phyloP scores from a whole-genome alignment of 2,113 vertebrate species.

The Tragelaphus strepsiceros region DNA sequence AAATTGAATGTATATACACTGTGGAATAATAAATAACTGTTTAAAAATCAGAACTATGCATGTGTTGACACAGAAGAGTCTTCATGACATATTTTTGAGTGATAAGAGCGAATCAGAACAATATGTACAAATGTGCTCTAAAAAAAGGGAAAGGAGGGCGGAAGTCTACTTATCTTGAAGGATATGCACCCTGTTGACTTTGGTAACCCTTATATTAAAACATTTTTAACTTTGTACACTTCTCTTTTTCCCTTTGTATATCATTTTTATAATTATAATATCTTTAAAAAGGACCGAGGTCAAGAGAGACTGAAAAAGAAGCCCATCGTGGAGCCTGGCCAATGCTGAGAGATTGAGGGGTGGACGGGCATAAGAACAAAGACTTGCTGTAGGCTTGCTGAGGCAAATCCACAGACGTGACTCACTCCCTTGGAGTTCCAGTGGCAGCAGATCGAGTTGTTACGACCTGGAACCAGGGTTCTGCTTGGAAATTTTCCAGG shows the following conservation, averaged over 20 bases:
- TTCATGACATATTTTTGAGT: not conserved
- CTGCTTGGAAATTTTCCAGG: conserved; percentile 5
- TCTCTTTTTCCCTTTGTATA: not conserved
- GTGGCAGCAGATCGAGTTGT: not conserved
- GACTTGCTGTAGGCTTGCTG: not conserved
- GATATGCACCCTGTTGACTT: not conserved
- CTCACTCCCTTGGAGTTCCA: not conserved
- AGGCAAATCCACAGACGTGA: not conserved
- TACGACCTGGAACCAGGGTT: not conserved
- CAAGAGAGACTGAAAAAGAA: not conserved
- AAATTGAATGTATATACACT: not conserved
- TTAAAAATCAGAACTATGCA: not conserved
- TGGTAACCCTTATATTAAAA: not conserved
- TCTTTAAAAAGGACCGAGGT: not conserved
- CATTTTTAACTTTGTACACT: not conserved
- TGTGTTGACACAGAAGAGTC: not conserved
- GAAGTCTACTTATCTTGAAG: not conserved
- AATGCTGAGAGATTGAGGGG: not conserved
- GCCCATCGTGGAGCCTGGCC: not conserved
- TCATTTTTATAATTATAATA: not conserved
- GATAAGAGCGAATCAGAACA: not conserved
- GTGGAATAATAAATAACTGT: not conserved
- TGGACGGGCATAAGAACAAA: not conserved
- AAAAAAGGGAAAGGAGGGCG: not conserved
- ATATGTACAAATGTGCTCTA: not conserved